These are phyloP conservation scores for Himalopsyche tibetana DNA, from an alignment of 2,888 invertebrate species.

Conservation along the genomic window DNA sequence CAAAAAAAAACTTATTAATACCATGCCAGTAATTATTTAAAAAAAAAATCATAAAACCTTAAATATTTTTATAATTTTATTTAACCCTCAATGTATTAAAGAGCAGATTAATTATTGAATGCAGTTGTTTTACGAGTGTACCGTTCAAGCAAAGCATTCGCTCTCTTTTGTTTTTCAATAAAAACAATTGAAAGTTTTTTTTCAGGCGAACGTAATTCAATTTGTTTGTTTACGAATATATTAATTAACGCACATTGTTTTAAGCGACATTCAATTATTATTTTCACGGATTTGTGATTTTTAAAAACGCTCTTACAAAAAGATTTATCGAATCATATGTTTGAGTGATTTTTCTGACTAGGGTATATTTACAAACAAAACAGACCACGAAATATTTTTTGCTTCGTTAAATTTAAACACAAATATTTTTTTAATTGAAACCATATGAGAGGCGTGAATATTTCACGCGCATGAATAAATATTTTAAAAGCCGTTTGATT, in stretches of 20 bases:
- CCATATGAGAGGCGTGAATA: slow-evolving; percentile 23
- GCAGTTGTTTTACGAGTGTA: slow-evolving; percentile 47
- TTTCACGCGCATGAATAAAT: not conserved
- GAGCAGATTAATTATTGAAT: slow-evolving; percentile 36
- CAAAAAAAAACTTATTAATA: too few species aligned
- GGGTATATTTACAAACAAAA: not conserved
- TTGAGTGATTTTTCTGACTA: slow-evolving; percentile 51
- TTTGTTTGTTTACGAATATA: slow-evolving; percentile 49
- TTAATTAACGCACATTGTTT: slow-evolving; percentile 50
- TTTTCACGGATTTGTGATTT: slow-evolving; percentile 41
- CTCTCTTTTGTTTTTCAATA: slow-evolving; percentile 48
- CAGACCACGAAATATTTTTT: slow-evolving; percentile 27
- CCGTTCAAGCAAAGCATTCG: slow-evolving; percentile 31
- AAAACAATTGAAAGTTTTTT: slow-evolving; percentile 49
- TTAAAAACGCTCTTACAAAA: slow-evolving; percentile 3
- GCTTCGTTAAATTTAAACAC: slow-evolving; percentile 5
- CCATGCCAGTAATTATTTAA: too few species aligned
- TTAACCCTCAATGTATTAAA: too few species aligned
- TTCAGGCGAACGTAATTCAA: slow-evolving; percentile 52
- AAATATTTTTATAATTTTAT: too few species aligned
- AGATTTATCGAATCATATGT: slow-evolving; percentile 53
- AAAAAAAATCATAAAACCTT: too few species aligned
- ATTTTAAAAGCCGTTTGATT: not conserved
- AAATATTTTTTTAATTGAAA: not conserved
- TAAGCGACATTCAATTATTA: slow-evolving; percentile 12